Evolutionary conservation across 2,888 invertebrate genomes (phyloP).

Genomic region (Sinodicranocentrus sp.): DNA sequence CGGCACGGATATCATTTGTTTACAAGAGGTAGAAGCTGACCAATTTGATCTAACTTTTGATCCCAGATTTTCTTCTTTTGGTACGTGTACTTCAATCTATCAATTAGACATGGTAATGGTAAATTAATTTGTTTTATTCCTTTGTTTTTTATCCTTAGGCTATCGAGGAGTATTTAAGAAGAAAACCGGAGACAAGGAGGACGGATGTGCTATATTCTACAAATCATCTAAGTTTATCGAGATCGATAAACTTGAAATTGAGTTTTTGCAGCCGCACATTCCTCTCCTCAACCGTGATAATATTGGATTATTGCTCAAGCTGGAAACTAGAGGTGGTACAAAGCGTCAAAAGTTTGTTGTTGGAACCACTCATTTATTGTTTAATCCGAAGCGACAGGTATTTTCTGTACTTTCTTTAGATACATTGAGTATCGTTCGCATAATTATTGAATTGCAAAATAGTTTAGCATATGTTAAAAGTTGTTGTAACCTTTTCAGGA

Average conservation of each 20-base stretch:
- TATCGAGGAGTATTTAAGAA: constrained; percentile 89
- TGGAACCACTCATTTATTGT: constrained; percentile 96
- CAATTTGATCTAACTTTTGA: constrained; percentile 84
- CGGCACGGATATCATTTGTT: constrained; percentile 85
- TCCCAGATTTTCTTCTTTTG: constrained; percentile 79
- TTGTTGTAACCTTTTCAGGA: constrained; percentile 81
- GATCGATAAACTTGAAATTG: constrained; percentile 84
- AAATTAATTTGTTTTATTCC: neutral
- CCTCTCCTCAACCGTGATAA: constrained; percentile 90
- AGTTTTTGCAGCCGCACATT: constrained; percentile 83
- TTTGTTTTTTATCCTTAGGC: no score
- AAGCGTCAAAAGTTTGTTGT: constrained; percentile 83
- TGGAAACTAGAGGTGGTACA: constrained; percentile 81
- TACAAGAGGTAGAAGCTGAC: constrained; percentile 94
- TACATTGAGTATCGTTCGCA: no score
- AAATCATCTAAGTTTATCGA: constrained; percentile 84
- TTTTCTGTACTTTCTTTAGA: neutral
- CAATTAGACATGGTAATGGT: neutral
- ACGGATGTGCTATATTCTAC: constrained; percentile 95
- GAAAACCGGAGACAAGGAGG: constrained; percentile 87
- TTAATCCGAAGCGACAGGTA: constrained; percentile 88
- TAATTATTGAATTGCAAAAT: neutral
- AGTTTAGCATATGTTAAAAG: neutral
- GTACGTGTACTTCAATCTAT: constrained; percentile 77
- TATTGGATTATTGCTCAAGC: constrained; percentile 89